Base-by-base conservation (phyloP, 2,888 invertebrate genomes). In the Pediacus dermestoides region DNA sequence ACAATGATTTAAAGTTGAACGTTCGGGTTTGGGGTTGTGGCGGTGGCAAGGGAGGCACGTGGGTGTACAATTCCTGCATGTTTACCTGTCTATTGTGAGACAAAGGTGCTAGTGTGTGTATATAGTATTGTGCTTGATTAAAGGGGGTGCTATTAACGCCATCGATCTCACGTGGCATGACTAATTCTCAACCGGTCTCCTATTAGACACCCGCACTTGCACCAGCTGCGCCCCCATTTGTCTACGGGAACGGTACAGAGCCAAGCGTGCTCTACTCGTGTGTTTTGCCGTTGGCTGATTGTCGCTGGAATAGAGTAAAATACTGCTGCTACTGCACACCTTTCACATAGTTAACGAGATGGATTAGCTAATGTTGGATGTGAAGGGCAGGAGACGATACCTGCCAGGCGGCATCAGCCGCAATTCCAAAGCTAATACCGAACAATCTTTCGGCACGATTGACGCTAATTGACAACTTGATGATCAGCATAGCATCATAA, bases 191-290 rank as follows among this genome's bases (percentile, higher is more conserved):
- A 52, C 55, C 57, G 55, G 57, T 53, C 55, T 56, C 44, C 55
- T 56, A 55, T 61, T 59, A 60, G 58, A 58, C 54, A 54, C 52
- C 50, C 51, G 50, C 57, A 53, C 55, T 49, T 42, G 55, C 46
- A 55, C 47, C 64, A 64, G 61, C 61, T 64, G 64, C 49, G 62
- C 51, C 58, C 57, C 59, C 55, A 60, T 60, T 61, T 57, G 53
- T 57, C 53, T 59, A 47, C 46, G 38, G 40, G 50, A 39, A 48
- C 48, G 40, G 28, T 39, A 40, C 39, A 38, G 18, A 16, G 16
- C 13, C n/a, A 30, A 31, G 10, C 11, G n/a, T 16, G n/a, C 11
- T 18, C 12, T 31, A 16, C 15, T 16, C 13, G 13, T 15, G 13
- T 31, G 8, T 31, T 2, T 7, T 13, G 3, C 10, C 18, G 11